Evolutionary conservation across 2,113 vertebrate species (phyloP), one percentile per base, ranked within the genome.

Genomic region (Malurus cyaneus): DNA sequence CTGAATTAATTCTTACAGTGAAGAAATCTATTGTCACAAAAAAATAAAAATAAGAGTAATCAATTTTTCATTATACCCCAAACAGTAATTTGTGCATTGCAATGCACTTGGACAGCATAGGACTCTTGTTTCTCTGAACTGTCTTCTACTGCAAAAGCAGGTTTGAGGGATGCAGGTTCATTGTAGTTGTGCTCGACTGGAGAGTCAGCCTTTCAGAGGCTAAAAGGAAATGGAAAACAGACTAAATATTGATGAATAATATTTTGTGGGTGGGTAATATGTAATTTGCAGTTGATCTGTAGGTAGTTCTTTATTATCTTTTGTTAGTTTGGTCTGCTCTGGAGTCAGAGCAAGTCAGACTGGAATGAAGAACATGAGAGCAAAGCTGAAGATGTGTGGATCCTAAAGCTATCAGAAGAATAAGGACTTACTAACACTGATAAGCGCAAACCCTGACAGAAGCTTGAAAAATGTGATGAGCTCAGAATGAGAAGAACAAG

Each of bases 271-370:
- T 83, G 91, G 67, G 56, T 86, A 77, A 70, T n/a, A 34, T 95
- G 79, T 95, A 79, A 86, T 93, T 85, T 86, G 25, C 78, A 89
- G 79, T 86, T 79, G 95, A 94, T 95, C 92, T 94, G 88, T 92
- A 97, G 94, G 96, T 87, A 96, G 96, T 97, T 97, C 97, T 98
- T 97, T 97, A 97, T 97, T 97, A 94, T 98, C 96, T 98, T 97
- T 98, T 96, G 91, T 97, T 98, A 97, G 96, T 98, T 98, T 98
- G 98, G 97, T 97, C 97, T 98, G 97, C 98, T 98, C 98, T 98
- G 97, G 98, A 98, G 79, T 97, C 95, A 97, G 97, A 98, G 97
- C 97, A 93, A 97, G 95, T 96, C 95, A 97, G 94, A 97, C 97
- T 98, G 96, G 98, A 98, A 96, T 93, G 96, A 98, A 98, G 96